Percentiles rank a stretch among this genome's conserved stretches.
These are phyloP conservation scores for Dryocosmus kuriphilus DNA, from an alignment of 2,888 invertebrate species.

Conservation along the genomic window DNA sequence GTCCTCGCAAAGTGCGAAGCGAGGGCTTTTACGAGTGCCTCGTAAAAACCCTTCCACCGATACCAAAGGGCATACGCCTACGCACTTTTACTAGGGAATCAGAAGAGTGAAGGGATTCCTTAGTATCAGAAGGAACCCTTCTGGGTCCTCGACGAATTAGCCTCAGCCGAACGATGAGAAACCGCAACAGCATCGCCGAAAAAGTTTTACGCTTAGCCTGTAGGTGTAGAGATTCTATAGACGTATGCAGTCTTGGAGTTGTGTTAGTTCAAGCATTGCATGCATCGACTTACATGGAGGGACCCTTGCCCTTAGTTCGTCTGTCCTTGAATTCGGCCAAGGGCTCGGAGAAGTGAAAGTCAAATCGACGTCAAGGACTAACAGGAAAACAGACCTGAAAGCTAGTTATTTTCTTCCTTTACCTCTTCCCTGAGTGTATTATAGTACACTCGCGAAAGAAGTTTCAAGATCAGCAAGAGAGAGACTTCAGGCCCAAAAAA, in stretches of 20 bases:
- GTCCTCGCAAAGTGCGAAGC: conserved; percentile 44
- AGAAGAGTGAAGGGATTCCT: conserved; percentile 68
- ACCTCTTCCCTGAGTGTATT: not conserved
- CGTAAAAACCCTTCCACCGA: conserved; percentile 60
- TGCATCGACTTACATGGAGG: conserved; percentile 9
- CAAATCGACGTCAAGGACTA: conserved; percentile 61
- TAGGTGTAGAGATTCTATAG: not conserved
- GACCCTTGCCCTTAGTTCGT: not conserved
- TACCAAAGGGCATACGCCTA: conserved; percentile 77
- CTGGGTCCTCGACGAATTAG: conserved; percentile 25
- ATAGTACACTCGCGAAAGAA: no score
- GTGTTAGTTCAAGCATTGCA: not conserved
- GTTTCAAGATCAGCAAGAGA: not conserved
- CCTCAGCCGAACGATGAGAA: not conserved
- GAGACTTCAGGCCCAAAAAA: not conserved
- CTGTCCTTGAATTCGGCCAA: conserved; percentile 50
- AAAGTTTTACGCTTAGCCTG: not conserved
- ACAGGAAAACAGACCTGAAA: conserved; percentile 63
- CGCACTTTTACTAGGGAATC: conserved; percentile 77
- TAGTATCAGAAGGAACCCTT: conserved; percentile 44
- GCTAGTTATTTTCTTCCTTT: no score
- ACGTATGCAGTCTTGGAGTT: not conserved
- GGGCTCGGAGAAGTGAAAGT: conserved; percentile 67
- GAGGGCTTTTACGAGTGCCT: conserved; percentile 52
- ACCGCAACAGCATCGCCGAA: not conserved